Conservation (phyloP, 2,797 vertebrate species). For the Novumbra hubbsi region DNA sequence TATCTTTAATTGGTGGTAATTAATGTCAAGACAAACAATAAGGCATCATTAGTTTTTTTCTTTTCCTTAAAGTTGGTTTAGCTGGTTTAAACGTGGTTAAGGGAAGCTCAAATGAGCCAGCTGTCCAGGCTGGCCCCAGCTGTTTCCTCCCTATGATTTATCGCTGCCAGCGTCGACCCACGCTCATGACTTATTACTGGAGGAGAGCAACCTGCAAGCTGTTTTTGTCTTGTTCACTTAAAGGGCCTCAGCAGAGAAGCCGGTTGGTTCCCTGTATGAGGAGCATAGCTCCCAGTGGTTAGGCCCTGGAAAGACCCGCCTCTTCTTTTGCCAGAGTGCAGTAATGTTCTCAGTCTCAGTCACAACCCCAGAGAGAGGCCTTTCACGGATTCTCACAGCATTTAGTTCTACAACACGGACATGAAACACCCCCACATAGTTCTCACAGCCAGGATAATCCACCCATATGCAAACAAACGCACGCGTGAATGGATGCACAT, state of each 20-base stretch:
- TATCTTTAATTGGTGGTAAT: too few species aligned
- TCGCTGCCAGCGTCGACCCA: slow-evolving; percentile 13
- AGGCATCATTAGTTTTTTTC: slow-evolving; percentile 4
- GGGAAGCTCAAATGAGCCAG: slow-evolving; percentile 35
- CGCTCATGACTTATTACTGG: slow-evolving; percentile 19
- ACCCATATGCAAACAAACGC: neutral
- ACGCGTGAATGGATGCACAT: too few species aligned
- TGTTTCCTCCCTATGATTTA: slow-evolving; percentile 48
- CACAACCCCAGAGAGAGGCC: slow-evolving; percentile 26
- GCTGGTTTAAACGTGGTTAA: slow-evolving; percentile 31
- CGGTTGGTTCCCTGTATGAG: neutral
- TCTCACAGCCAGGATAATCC: neutral
- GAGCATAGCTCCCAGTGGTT: neutral
- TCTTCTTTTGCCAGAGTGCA: slow-evolving; percentile 24
- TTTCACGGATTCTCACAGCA: slow-evolving; percentile 47
- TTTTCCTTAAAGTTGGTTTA: slow-evolving; percentile 37
- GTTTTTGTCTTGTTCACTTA: neutral
- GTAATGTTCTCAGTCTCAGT: slow-evolving; percentile 25
- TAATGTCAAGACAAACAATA: neutral
- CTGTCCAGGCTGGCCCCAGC: slow-evolving; percentile 43
- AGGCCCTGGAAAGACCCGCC: neutral
- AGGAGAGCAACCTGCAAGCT: slow-evolving; percentile 16
- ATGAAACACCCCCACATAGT: neutral
- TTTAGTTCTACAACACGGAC: slow-evolving; percentile 11
- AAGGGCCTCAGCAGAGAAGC: slow-evolving; percentile 5